A percentile compares a stretch with the other conserved stretches of the same genome.
Evolutionary conservation across 2,888 invertebrate species (phyloP).

Genomic region (Amphipoea lucens): DNA sequence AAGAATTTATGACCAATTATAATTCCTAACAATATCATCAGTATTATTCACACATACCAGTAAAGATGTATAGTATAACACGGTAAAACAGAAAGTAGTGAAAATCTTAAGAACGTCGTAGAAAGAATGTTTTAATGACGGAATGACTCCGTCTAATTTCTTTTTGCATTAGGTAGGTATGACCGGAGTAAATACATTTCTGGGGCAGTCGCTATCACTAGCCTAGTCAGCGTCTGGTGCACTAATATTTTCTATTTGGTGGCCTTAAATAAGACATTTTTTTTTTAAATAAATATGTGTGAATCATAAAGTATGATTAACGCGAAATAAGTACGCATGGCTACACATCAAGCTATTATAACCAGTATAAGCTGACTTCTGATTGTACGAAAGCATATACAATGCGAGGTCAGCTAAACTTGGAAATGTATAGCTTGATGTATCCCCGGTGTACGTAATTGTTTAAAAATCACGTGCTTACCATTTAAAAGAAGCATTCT

Average conservation of each 20-base stretch:
- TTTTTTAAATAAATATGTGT: not conserved
- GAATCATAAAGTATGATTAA: not conserved
- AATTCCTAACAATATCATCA: constrained; percentile 56
- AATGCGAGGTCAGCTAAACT: not conserved
- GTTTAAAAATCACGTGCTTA: not conserved
- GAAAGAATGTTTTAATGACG: constrained; percentile 48
- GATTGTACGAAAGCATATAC: not conserved
- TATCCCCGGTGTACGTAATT: not conserved
- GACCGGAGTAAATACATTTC: constrained; percentile 17
- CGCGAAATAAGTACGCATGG: not conserved
- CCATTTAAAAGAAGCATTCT: not conserved
- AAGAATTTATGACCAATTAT: constrained; percentile 56
- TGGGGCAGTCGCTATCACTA: not conserved
- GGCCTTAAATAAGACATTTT: not conserved
- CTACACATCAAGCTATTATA: too few relatives aligned
- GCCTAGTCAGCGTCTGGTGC: not conserved
- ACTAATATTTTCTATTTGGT: not conserved
- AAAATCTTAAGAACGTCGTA: constrained; percentile 44
- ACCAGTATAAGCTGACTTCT: not conserved
- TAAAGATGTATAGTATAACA: constrained; percentile 49
- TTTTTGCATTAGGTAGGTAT: constrained; percentile 27
- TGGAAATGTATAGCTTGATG: not conserved
- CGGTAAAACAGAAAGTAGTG: constrained; percentile 58
- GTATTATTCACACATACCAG: constrained; percentile 51
- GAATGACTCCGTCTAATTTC: constrained; percentile 30